A percentile compares a stretch with the other conserved stretches of the same genome.
These are phyloP conservation scores for Xyliphius kryptos DNA, from an alignment of 2,113 vertebrate genomes.

Conservation along the genomic window DNA sequence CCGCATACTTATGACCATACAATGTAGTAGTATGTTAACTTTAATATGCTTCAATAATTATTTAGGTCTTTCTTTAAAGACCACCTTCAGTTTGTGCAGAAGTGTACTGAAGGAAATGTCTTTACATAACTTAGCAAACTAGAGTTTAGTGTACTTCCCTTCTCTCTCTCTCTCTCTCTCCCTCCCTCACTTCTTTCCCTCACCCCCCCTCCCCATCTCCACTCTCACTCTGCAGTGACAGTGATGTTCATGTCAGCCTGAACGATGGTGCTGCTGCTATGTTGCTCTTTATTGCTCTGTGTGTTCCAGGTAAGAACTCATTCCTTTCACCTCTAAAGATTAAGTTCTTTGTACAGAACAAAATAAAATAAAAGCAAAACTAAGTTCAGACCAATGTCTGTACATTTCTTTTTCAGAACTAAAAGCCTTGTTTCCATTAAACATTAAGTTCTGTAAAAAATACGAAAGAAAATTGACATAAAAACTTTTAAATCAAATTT, in stretches of 20 bases:
- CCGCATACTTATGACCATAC: no score
- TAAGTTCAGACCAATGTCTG: no score
- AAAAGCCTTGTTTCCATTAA: no score
- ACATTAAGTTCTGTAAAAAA: no score
- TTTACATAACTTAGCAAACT: no score
- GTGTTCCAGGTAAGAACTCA: constrained; percentile 7
- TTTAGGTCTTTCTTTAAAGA: neutral
- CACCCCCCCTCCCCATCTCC: no score
- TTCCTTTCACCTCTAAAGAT: neutral
- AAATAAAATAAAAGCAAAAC: neutral
- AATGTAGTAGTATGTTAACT: no score
- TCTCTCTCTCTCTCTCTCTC: neutral
- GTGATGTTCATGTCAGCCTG: constrained; percentile 2
- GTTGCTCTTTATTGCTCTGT: constrained; percentile 6
- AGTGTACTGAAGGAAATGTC: no score
- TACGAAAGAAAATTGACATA: no score
- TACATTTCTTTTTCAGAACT: no score
- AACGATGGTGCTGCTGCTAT: constrained; percentile 20
- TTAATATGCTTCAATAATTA: no score
- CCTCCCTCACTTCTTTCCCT: neutral
- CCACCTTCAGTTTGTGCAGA: neutral
- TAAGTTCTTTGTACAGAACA: neutral
- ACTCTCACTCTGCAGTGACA: neutral
- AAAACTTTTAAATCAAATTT: no score
- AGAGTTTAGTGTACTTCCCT: neutral